Evolutionary conservation across 2,888 invertebrate genomes (phyloP), one percentile per base, ranked within the genome.

Genomic region (Cephus pulcher): DNA sequence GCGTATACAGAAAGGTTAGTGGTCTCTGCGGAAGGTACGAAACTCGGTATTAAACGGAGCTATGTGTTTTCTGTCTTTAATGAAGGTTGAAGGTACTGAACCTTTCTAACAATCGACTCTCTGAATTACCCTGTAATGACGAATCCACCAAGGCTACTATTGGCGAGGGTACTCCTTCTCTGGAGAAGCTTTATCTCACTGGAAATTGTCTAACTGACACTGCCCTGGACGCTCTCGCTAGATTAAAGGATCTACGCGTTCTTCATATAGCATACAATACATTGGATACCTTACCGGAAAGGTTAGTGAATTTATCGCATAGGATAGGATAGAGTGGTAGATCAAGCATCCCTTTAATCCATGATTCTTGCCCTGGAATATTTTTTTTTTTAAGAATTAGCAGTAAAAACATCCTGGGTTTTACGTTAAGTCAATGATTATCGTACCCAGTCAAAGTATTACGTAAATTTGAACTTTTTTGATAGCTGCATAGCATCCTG

Each of bases 181-280:
- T 96, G 82, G 96, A 95, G 87, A 95, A 94, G 86, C 92, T 95
- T 0, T 96, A 95, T 88, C 90, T 96, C 78, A 96, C 96, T 23
- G 96, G 95, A 30, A 97, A 97, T 91, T 95, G 95, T 87, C 92
- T 97, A 82, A 95, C 94, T 69, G 96, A 96, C 88, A 94, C 94
- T 80, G 93, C 93, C 34, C 92, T 96, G 73, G 94, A 95, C 79
- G 94, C 95, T 2, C 92, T 97, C 75, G 93, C 94, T 79, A 94
- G 94, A 80, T 94, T 95, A 77, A 92, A 93, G 81, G 94, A 95
- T 75, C 90, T 97, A 35, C 94, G 94, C 86, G 94, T 95, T 79
- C 91, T 97, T 32, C 96, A 97, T 87, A 93, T 96, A 23, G 96
- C 96, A 3, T 96, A 97, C 86, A 97, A 97, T 87, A 95, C 95